These are phyloP conservation scores for Hydra vulgaris DNA, from an alignment of 30 jellyfish, hydroid and myxozoan genomes.

Conservation along the genomic window DNA sequence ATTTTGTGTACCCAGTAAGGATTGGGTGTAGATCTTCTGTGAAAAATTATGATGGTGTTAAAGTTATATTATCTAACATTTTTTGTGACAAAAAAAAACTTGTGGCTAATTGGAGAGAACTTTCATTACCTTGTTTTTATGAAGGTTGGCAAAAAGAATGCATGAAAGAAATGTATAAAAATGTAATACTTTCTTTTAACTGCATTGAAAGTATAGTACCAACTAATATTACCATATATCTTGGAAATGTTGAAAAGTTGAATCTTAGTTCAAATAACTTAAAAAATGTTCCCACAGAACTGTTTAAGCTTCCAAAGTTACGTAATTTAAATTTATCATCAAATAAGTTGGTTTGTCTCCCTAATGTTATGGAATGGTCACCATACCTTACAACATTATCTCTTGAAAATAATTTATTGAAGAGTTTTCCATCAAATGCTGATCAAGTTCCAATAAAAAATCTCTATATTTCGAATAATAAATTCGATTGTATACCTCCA, in stretches of 20 bases:
- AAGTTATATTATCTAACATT: constrained; percentile 32
- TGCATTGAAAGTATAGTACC: not conserved
- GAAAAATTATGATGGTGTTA: constrained; percentile 26
- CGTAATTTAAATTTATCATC: constrained; percentile 56
- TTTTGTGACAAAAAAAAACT: constrained; percentile 25
- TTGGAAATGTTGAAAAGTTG: constrained; percentile 33
- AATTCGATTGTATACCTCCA: constrained; percentile 20
- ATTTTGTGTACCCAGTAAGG: not conserved
- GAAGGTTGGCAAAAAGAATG: constrained; percentile 47
- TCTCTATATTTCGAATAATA: constrained; percentile 45
- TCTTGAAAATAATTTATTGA: constrained; percentile 28
- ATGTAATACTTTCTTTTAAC: constrained; percentile 24
- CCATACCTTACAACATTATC: constrained; percentile 49
- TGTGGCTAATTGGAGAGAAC: constrained; percentile 83
- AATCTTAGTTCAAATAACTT: constrained; percentile 43
- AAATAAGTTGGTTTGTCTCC: constrained; percentile 29
- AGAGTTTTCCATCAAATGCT: constrained; percentile 34
- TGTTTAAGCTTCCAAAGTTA: constrained; percentile 43
- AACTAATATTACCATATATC: not conserved
- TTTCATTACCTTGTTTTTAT: constrained; percentile 28
- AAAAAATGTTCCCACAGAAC: constrained; percentile 30
- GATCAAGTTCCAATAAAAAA: constrained; percentile 38
- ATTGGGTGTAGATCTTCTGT: not conserved
- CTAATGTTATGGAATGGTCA: constrained; percentile 61
- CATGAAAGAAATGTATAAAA: constrained; percentile 20